Evolutionary conservation across 2,888 invertebrate genomes (phyloP).

Genomic region (Meganola albula): DNA sequence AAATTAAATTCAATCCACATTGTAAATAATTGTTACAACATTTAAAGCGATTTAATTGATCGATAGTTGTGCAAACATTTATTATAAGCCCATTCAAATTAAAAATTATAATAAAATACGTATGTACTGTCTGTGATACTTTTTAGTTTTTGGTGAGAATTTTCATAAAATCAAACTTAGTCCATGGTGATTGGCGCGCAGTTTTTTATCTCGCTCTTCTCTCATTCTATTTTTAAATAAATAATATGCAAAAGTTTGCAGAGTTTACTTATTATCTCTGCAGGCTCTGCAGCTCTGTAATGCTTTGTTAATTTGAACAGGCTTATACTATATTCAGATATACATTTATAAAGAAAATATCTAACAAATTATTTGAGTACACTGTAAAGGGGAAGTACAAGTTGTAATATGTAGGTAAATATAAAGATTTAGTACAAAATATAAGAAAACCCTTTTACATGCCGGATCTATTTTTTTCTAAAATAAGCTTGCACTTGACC

Average conservation of each 20-base stretch:
- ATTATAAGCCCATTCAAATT: slow-evolving; percentile 23
- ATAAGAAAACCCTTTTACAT: slow-evolving; percentile 38
- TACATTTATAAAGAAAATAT: slow-evolving; percentile 40
- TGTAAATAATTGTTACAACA: slow-evolving; percentile 68
- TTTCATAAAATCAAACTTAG: too few relatives aligned
- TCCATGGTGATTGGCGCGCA: too few relatives aligned
- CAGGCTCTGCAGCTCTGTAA: too few relatives aligned
- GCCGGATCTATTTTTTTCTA: slow-evolving; percentile 2
- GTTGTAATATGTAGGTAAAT: slow-evolving; percentile 38
- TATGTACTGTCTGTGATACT: too few relatives aligned
- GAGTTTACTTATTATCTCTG: too few relatives aligned
- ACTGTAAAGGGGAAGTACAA: slow-evolving; percentile 46
- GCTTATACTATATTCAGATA: slow-evolving; percentile 28
- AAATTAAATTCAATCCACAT: slow-evolving; percentile 60
- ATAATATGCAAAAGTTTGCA: too few relatives aligned
- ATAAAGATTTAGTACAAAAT: slow-evolving; percentile 39
- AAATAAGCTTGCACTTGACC: background rate
- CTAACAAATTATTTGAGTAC: slow-evolving; percentile 46
- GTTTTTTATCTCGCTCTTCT: too few relatives aligned
- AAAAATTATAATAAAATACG: too few relatives aligned
- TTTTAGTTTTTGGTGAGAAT: too few relatives aligned
- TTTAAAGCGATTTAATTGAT: slow-evolving; percentile 74
- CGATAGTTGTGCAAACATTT: slow-evolving; percentile 44
- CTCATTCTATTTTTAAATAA: too few relatives aligned
- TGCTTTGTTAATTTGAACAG: slow-evolving; percentile 27